phyloP scores from a whole-genome alignment of 2,113 vertebrate species.

The Hydropotes inermis region DNA sequence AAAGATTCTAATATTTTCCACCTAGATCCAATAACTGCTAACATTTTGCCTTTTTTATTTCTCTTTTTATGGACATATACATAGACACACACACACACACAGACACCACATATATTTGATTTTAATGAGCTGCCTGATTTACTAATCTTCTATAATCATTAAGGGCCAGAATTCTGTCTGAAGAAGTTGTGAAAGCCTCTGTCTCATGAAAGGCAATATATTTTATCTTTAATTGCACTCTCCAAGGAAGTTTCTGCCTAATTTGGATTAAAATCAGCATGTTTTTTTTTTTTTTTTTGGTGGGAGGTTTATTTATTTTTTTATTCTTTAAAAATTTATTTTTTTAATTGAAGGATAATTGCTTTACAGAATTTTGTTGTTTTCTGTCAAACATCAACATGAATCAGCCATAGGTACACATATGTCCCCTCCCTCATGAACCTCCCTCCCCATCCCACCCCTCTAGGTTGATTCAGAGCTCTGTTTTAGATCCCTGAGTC shows the following conservation, averaged over 20 bases:
- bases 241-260: neutral
- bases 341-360: neutral
- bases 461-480: neutral
- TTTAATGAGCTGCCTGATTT: neutral
- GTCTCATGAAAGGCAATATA: neutral
- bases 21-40: neutral
- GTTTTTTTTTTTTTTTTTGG: neutral
- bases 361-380: neutral
- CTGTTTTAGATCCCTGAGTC: neutral
- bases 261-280: neutral
- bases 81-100: neutral
- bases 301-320: neutral
- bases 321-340: neutral
- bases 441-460: neutral
- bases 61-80: neutral
- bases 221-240: neutral
- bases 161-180: neutral
- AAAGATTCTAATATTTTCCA: neutral
- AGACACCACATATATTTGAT: neutral
- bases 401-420: neutral
- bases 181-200: neutral
- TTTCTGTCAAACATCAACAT: neutral
- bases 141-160: neutral
- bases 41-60: neutral
- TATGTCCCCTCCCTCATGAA: neutral